Percentiles rank a stretch among this genome's conserved stretches.
Evolutionary conservation across 2,113 vertebrate species (phyloP).

Genomic region (Tachycineta bicolor): DNA sequence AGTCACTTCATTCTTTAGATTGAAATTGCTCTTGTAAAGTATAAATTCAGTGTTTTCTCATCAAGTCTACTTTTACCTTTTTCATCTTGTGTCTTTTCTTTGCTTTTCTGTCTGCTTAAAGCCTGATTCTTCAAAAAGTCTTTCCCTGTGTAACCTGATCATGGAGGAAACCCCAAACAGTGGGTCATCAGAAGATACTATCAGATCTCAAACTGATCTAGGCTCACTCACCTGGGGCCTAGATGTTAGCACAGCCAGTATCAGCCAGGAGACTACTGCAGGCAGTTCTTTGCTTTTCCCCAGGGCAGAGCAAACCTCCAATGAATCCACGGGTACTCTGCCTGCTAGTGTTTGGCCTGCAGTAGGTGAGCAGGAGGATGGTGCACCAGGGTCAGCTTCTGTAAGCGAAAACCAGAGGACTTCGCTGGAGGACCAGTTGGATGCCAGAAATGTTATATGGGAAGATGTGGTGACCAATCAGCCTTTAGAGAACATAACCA

Average conservation of each 20-base stretch:
- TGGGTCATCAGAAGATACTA: constrained; percentile 77
- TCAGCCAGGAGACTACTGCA: constrained; percentile 71
- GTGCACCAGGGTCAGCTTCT: constrained; percentile 51
- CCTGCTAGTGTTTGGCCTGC: constrained; percentile 48
- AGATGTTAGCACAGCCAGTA: constrained; percentile 78
- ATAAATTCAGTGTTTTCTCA: constrained; percentile 73
- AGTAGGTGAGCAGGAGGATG: constrained; percentile 50
- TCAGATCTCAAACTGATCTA: constrained; percentile 74
- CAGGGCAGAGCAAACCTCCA: constrained; percentile 61
- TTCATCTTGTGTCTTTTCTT: constrained; percentile 80
- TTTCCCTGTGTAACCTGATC: constrained; percentile 82
- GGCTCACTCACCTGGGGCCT: constrained; percentile 83
- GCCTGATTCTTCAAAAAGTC: constrained; percentile 85
- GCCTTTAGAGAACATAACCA: constrained; percentile 49
- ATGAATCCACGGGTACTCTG: neutral
- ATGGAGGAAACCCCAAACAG: constrained; percentile 76
- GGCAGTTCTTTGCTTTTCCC: constrained; percentile 41
- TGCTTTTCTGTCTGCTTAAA: constrained; percentile 80
- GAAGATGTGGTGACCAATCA: constrained; percentile 71
- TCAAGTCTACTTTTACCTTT: constrained; percentile 73
- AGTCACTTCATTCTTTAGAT: constrained; percentile 51
- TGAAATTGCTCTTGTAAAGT: constrained; percentile 35
- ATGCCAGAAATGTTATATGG: constrained; percentile 67
- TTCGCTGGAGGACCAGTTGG: constrained; percentile 55
- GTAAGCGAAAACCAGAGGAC: constrained; percentile 46